Evolutionary conservation across 2,888 invertebrate species (phyloP).

Genomic region (Pammene fasciana): DNA sequence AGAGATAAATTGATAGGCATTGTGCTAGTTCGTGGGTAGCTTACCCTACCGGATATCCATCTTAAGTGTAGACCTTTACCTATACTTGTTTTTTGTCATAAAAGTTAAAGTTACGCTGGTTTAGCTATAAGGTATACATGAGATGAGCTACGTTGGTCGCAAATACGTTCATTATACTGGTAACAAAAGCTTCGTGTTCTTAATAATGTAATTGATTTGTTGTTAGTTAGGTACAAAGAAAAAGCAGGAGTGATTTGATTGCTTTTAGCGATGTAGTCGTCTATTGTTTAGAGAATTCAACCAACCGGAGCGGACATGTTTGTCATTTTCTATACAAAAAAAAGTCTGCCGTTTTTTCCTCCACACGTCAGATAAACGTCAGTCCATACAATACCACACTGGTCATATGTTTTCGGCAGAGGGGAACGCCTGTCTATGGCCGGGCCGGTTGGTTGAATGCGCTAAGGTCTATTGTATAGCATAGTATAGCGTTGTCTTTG

Average conservation of each 20-base stretch:
- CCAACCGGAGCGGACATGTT: too few relatives aligned
- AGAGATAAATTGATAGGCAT: slow-evolving; percentile 46
- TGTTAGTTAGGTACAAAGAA: slow-evolving; percentile 1
- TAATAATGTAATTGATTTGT: slow-evolving; percentile 10
- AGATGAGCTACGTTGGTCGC: background rate
- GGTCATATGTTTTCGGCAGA: too few relatives aligned
- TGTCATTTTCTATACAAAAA: too few relatives aligned
- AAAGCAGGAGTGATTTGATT: background rate
- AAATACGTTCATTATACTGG: slow-evolving; percentile 13
- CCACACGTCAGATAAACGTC: too few relatives aligned
- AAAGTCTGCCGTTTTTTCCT: too few relatives aligned
- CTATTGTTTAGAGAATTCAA: slow-evolving; percentile 3
- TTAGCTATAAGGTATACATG: background rate
- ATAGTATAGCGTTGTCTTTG: too few relatives aligned
- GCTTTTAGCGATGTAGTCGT: background rate
- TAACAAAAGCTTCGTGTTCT: slow-evolving; percentile 12
- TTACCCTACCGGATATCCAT: slow-evolving; percentile 1
- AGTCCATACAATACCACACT: too few relatives aligned
- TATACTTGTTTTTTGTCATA: background rate
- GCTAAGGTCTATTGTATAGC: background rate
- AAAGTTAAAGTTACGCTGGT: background rate
- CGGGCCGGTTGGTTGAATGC: too few relatives aligned
- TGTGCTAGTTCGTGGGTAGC: slow-evolving; percentile 4
- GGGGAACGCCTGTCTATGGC: too few relatives aligned
- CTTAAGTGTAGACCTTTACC: background rate